A percentile compares a stretch with the other conserved stretches of the same genome.
Conservation (phyloP, 2,113 vertebrate species). For the Daubentonia madagascariensis region DNA sequence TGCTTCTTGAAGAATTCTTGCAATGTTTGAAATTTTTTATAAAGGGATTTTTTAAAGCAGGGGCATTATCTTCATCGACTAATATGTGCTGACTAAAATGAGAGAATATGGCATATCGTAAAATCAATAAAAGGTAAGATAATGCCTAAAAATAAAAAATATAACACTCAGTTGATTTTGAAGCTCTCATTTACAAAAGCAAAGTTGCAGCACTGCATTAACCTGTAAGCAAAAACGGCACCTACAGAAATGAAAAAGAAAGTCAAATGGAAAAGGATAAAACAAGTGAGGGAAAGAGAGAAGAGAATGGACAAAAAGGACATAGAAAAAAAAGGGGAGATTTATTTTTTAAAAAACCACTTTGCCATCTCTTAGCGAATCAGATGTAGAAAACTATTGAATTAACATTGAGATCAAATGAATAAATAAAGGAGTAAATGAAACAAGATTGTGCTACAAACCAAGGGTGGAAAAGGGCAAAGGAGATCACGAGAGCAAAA, state of each 20-base stretch:
- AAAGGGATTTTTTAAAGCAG: neutral
- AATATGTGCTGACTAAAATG: neutral
- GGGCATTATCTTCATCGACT: neutral
- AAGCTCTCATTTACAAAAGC: neutral
- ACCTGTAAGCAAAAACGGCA: neutral
- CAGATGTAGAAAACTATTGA: neutral
- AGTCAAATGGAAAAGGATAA: neutral
- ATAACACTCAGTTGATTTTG: neutral
- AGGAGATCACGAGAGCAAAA: neutral
- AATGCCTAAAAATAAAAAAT: neutral
- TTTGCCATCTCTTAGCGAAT: neutral
- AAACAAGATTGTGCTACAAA: neutral
- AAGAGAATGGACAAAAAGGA: neutral
- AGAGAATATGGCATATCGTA: neutral
- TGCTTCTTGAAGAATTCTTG: neutral
- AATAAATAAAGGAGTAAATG: neutral
- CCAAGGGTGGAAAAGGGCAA: neutral
- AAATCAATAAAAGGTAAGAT: constrained; percentile 13
- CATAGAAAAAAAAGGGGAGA: neutral
- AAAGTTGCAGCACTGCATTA: neutral
- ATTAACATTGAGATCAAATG: neutral
- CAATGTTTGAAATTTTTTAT: neutral
- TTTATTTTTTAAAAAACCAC: neutral
- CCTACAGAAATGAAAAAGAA: neutral
- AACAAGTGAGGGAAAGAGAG: neutral